Evolutionary conservation across 2,888 invertebrate species (phyloP).

Genomic region (Cryptosula pallasiana): DNA sequence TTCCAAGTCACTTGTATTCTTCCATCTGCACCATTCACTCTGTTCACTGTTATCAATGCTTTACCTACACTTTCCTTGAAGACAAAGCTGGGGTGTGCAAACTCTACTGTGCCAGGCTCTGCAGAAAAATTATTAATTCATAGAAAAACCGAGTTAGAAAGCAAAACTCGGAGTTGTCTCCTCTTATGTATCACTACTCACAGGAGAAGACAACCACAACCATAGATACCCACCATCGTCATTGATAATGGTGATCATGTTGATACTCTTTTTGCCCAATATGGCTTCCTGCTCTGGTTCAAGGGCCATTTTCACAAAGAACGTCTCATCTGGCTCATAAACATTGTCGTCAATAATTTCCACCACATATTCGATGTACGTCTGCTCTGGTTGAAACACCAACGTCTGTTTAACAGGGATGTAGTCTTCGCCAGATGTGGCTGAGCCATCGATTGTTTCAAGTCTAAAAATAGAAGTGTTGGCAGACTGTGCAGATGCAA

Average conservation of each 20-base stretch:
- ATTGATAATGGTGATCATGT: constrained; percentile 61
- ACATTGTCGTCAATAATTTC: constrained; percentile 60
- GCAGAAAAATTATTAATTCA: no score
- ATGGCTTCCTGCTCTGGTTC: constrained; percentile 41
- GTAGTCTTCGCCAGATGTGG: constrained; percentile 59
- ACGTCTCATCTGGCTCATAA: constrained; percentile 63
- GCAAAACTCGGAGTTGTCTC: no score
- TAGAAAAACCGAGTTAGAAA: no score
- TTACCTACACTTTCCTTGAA: constrained; percentile 59
- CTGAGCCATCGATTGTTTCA: constrained; percentile 61
- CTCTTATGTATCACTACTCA: no score
- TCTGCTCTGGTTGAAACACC: constrained; percentile 57
- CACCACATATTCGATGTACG: constrained; percentile 55
- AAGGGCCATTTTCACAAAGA: constrained; percentile 58
- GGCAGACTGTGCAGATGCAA: no score
- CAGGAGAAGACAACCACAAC: no score
- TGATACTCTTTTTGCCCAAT: constrained; percentile 58
- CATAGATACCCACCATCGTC: constrained; percentile 57
- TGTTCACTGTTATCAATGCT: constrained; percentile 55
- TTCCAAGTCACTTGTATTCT: constrained; percentile 57
- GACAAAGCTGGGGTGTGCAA: constrained; percentile 58
- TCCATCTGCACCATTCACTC: constrained; percentile 59
- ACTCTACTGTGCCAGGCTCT: constrained; percentile 60
- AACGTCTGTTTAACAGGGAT: constrained; percentile 56
- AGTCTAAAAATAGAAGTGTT: constrained; percentile 53